Conservation (phyloP, 2,888 invertebrate species). For the Harpalus rufipes region DNA sequence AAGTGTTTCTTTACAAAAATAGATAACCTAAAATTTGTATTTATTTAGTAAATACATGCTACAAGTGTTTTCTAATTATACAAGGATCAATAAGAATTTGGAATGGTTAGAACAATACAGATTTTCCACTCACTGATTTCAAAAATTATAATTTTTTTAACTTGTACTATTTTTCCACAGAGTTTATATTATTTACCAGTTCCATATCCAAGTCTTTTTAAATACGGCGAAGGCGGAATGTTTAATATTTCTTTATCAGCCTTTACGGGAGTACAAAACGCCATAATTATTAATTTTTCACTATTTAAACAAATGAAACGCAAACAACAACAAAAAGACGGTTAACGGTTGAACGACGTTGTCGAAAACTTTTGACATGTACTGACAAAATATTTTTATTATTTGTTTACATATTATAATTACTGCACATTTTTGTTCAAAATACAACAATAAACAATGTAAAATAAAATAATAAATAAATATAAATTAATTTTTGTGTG, state of each 20-base stretch:
- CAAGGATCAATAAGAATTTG: too few species aligned
- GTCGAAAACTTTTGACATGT: not conserved
- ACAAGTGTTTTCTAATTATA: too few species aligned
- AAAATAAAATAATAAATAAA: not conserved
- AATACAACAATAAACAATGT: not conserved
- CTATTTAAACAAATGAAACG: too few species aligned
- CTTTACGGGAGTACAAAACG: conserved; percentile 50
- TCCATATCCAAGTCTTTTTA: conserved; percentile 87
- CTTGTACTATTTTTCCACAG: too few species aligned
- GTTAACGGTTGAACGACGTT: not conserved
- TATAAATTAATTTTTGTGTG: not conserved
- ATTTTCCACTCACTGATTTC: too few species aligned
- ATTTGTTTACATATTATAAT: not conserved
- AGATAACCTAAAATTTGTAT: too few species aligned
- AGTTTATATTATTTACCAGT: conserved; percentile 79
- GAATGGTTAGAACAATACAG: too few species aligned
- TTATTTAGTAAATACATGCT: too few species aligned
- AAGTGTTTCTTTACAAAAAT: too few species aligned
- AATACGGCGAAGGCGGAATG: conserved; percentile 87
- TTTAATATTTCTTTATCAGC: conserved; percentile 61
- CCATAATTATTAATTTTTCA: conserved; percentile 14
- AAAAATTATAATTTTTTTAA: too few species aligned
- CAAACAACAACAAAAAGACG: not conserved
- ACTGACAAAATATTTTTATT: conserved; percentile 1
- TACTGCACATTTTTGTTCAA: not conserved